Conservation (phyloP, 2,113 vertebrate genomes). For the Anser cygnoides region DNA sequence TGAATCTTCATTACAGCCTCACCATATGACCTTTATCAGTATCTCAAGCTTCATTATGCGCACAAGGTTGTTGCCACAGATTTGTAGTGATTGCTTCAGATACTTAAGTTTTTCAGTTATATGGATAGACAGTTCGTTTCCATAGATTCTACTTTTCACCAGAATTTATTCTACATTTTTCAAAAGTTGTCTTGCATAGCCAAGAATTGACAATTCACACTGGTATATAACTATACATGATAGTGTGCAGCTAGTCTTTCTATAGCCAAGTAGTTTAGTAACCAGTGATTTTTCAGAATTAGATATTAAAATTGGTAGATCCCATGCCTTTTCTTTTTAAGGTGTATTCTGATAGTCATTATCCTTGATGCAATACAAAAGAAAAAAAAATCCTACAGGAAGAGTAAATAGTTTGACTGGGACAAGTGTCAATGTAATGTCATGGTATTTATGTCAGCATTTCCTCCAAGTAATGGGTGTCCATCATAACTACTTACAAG, state of each 20-base stretch:
- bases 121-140: not conserved
- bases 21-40: conserved; percentile 54
- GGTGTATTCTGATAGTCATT: not conserved
- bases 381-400: not conserved
- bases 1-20: conserved; percentile 53
- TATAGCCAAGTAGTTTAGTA: not conserved
- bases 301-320: not conserved
- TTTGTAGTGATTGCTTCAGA: not conserved
- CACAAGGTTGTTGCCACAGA: conserved; percentile 9
- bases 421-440: not conserved
- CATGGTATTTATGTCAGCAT: not conserved
- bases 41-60: conserved; percentile 53
- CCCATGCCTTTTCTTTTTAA: not conserved
- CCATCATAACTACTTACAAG: not conserved
- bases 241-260: not conserved
- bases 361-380: not conserved
- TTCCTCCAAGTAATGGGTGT: not conserved
- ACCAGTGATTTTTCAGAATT: not conserved
- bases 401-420: not conserved
- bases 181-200: not conserved
- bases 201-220: not conserved
- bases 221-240: not conserved
- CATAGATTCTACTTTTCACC: not conserved
- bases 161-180: not conserved
- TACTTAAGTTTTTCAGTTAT: not conserved